Evolutionary conservation across 2,888 invertebrate genomes (phyloP), one percentile per base, ranked within the genome.

Genomic region (Polymixis flavicincta): DNA sequence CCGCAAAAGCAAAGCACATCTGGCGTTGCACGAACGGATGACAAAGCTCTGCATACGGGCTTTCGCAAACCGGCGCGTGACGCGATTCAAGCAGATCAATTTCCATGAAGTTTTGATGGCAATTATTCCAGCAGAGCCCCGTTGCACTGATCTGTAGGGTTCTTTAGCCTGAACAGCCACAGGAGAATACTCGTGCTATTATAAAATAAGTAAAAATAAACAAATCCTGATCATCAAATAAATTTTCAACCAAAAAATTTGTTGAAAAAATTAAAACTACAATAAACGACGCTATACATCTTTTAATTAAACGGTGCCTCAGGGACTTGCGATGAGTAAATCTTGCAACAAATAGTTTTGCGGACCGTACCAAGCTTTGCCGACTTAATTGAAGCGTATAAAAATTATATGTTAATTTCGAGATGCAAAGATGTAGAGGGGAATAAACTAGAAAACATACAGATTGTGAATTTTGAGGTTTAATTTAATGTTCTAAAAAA

Each of bases 321-420:
- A 13, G 85, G 54, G 82, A 70, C 50, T 65, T 45, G 32, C n/a
- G 25, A 68, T 57, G 70, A 76, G 64, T 42, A 72, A 82, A 71
- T 76, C 60, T 72, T 22, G 70, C 25, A 73, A 69, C 71, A 73
- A 82, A 74, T 70, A 71, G 73, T 74, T 66, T 66, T 54, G 50
- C 17, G 42, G 57, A 69, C 54, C 28, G 55, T 37, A 42, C 37
- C 45, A 4, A 84, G 80, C 57, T 54, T 66, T 66, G 61, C 57
- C 6, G n/a, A 42, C 57, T 69, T 78, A 83, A 79, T 82, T 78
- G 65, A 78, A 72, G 79, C 79, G 64, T 64, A 42, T 25, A 67
- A 71, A 80, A 70, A 55, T 60, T 76, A 42, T 64, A 79, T 60
- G 71, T 54, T 52, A 42, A 59, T 72, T 77, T 42, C 54, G 25